Evolutionary conservation across 2,888 invertebrate species (phyloP), one percentile per base, ranked within the genome.

Genomic region (Aspidiotus destructor): DNA sequence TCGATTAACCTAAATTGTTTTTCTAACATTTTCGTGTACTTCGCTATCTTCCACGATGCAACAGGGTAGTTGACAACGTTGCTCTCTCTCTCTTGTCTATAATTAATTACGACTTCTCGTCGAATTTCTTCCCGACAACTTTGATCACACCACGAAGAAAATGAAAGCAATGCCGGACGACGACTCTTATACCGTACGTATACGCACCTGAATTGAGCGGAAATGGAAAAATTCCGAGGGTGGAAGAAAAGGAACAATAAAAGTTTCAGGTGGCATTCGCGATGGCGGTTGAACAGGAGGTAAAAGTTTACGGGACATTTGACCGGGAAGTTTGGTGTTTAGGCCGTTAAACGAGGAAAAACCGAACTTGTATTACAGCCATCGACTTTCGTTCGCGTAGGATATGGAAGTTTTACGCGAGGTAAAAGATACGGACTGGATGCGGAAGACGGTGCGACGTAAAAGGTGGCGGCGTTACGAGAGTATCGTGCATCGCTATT

Each of bases 241-340:
- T 13, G n/a, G 48, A 48, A 48, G 48, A n/a, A 48, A 48, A 28
- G 28, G 48, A 48, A 48, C 48, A n/a, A 48, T 48, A n/a, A n/a
- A 48, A 48, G 48, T 11, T n/a, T 13, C 11, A 48, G 48, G 48
- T 48, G n/a, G 10, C 48, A 48, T 48, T 28, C 28, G 28, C 28
- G 62, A 69, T 71, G 65, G 58, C 62, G 70, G 28, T 28, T 48
- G 48, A 48, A 48, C 67, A 60, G 68, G 44, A 55, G 62, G 69
- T 68, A 72, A 69, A 71, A 70, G 69, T 70, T 70, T 71, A 67
- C 70, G 70, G 71, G 71, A 70, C 70, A 71, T 69, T 53, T 71
- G 62, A 67, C 58, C 64, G 71, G 62, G 70, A 63, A 60, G 44
- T 58, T 48, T 28, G 54, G 54, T n/a, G 54, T 40, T 48, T 48